Base-by-base conservation (phyloP, 2,113 vertebrate genomes). In the Petrocephalus zakoni region DNA sequence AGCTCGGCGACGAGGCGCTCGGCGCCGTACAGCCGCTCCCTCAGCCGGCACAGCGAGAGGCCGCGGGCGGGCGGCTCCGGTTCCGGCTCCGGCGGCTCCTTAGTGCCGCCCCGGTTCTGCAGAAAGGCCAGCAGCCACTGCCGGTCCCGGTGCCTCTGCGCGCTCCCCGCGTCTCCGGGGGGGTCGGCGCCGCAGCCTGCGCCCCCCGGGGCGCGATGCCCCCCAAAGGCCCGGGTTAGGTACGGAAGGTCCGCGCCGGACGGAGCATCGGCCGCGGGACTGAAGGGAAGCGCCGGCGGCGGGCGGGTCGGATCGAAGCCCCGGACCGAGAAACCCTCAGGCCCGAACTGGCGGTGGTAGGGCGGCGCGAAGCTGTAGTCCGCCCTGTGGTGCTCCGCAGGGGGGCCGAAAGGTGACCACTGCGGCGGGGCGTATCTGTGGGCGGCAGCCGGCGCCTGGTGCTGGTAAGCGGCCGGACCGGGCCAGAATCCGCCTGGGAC, bases 1-100 rank as follows among this genome's bases (percentile, higher is more conserved):
- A 99, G 88, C 51, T 94, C 94, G 0, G 95, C 93, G 21, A 97
- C 93, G 0, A 95, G 92, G 2, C 91, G 64, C 83, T 95, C 93
- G 0, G 96, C 94, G 4, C 89, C 78, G 83, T 93, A 94, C 22
- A 97, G 89, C 37, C 93, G 78, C 2, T 91, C 88, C 78, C 92
- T 94, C 17, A 96, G 90, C 5, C 92, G 92, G 1, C 89, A 64
- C 0, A 92, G 11, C 0, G 88, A 72, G 0, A 22, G 47, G 1
- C 58, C 49, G 0, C 64, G 8, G 47, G 86, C 6, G 2, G 13
- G 42, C 88, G n/a, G n/a, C n/a, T n/a, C n/a, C n/a, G n/a, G n/a
- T n/a, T n/a, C n/a, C n/a, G n/a, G n/a, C n/a, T n/a, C n/a, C n/a
- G n/a, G n/a, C n/a, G n/a, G n/a, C n/a, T n/a, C n/a, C n/a, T n/a